Conservation (phyloP, 1,140 invertebrate species). For the Drosophila pseudoobscura region DNA sequence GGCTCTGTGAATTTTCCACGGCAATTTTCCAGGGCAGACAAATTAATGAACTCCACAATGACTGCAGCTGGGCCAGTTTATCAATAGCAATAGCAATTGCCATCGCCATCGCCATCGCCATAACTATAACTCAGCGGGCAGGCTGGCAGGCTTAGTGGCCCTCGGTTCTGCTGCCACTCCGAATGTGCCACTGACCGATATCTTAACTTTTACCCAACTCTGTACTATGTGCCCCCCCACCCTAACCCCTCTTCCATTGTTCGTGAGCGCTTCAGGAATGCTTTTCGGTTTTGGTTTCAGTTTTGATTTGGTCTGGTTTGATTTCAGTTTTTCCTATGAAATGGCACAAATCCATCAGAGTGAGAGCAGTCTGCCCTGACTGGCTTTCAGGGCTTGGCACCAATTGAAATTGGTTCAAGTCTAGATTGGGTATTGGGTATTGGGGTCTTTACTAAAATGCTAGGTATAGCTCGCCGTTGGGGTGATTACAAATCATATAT, state of each 20-base stretch:
- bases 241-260: slow-evolving; percentile 50
- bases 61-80: slow-evolving; percentile 64
- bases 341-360: slow-evolving; percentile 66
- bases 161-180: slow-evolving; percentile 13
- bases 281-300: slow-evolving; percentile 58
- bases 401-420: slow-evolving; percentile 58
- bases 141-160: slow-evolving; percentile 24
- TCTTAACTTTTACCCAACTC: slow-evolving; percentile 72
- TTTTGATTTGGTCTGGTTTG: slow-evolving; percentile 67
- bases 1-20: slow-evolving; percentile 61
- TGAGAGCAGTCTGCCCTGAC: slow-evolving; percentile 27
- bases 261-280: slow-evolving; percentile 51
- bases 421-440: slow-evolving; percentile 8
- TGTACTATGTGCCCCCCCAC: slow-evolving; percentile 21
- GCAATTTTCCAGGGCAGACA: slow-evolving; percentile 71
- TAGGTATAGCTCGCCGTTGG: slow-evolving; percentile 1
- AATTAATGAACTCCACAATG: slow-evolving; percentile 70
- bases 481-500: too few species aligned
- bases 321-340: slow-evolving; percentile 69
- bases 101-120: slow-evolving; percentile 13
- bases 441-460: background rate
- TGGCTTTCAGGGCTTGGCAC: slow-evolving; percentile 47
- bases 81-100: slow-evolving; percentile 57
- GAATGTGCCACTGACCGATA: slow-evolving; percentile 79
- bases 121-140: slow-evolving; percentile 49